phyloP scores from a whole-genome alignment of 2,888 invertebrate species.

The Beris morrisii region DNA sequence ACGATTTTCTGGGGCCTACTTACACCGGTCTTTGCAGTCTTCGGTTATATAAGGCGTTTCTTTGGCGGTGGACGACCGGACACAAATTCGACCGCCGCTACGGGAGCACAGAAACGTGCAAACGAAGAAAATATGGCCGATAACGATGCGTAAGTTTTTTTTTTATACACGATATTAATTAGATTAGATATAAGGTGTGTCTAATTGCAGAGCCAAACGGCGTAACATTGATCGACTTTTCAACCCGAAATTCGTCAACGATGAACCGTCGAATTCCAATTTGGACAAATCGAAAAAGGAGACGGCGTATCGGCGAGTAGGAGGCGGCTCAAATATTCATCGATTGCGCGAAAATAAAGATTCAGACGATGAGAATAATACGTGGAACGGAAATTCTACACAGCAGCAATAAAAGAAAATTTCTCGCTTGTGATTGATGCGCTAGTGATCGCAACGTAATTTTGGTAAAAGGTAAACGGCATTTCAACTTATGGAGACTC shows the following conservation, averaged over 20 bases:
- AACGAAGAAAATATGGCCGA: slow-evolving; percentile 44
- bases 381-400: slow-evolving; percentile 96
- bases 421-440: neutral
- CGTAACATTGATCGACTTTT: slow-evolving; percentile 49
- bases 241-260: slow-evolving; percentile 33
- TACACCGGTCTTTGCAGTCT: slow-evolving; percentile 49
- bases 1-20: slow-evolving; percentile 51
- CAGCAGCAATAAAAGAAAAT: slow-evolving; percentile 65
- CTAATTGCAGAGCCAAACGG: slow-evolving; percentile 45
- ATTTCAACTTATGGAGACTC: no score
- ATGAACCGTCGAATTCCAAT: slow-evolving; percentile 42
- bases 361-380: slow-evolving; percentile 86
- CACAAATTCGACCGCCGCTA: slow-evolving; percentile 22
- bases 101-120: slow-evolving; percentile 45
- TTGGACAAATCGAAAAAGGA: slow-evolving; percentile 32
- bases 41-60: slow-evolving; percentile 48
- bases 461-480: neutral
- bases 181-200: neutral
- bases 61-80: slow-evolving; percentile 40
- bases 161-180: slow-evolving; percentile 17
- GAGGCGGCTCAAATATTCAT: slow-evolving; percentile 62
- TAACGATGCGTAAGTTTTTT: slow-evolving; percentile 47
- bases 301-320: slow-evolving; percentile 43
- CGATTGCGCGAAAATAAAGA: slow-evolving; percentile 67
- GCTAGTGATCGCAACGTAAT: neutral